Evolutionary conservation across 2,888 invertebrate species (phyloP).

Genomic region (Hypena proboscidalis): DNA sequence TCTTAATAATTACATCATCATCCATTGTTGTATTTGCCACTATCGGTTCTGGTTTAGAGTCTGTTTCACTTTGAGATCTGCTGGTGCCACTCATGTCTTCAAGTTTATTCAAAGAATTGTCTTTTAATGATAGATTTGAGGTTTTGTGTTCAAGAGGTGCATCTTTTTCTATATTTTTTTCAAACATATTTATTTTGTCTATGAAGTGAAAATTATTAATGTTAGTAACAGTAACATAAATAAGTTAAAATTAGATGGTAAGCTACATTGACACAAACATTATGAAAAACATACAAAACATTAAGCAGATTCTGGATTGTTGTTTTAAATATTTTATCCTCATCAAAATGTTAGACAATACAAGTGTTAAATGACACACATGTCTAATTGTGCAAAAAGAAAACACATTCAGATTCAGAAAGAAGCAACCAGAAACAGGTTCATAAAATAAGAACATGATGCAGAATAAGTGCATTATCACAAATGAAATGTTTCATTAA

Average conservation of each 20-base stretch:
- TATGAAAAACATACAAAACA: constrained; percentile 25
- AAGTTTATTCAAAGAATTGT: constrained; percentile 58
- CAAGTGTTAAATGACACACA: background rate
- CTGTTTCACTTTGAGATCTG: constrained; percentile 49
- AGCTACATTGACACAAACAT: constrained; percentile 12
- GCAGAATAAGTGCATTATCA: constrained; percentile 23
- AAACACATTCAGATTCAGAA: constrained; percentile 26
- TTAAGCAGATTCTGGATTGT: constrained; percentile 24
- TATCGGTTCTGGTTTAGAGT: constrained; percentile 40
- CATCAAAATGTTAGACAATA: constrained; percentile 5
- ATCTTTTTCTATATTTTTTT: constrained; percentile 72
- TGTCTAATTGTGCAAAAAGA: constrained; percentile 26
- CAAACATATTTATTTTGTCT: constrained; percentile 83
- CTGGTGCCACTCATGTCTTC: constrained; percentile 57
- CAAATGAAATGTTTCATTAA: constrained; percentile 8
- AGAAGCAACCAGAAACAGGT: constrained; percentile 22
- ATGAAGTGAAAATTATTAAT: constrained; percentile 21
- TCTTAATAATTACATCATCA: constrained; percentile 41
- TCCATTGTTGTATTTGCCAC: constrained; percentile 31
- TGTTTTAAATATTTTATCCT: constrained; percentile 13
- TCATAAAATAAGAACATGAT: constrained; percentile 35
- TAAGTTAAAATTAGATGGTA: background rate
- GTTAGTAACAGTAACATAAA: background rate
- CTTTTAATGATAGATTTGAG: constrained; percentile 68
- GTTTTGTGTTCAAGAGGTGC: constrained; percentile 65